A percentile compares a stretch with the other conserved stretches of the same genome.
phyloP scores from a whole-genome alignment of 2,113 vertebrate species.

The Todiramphus saurophagus region DNA sequence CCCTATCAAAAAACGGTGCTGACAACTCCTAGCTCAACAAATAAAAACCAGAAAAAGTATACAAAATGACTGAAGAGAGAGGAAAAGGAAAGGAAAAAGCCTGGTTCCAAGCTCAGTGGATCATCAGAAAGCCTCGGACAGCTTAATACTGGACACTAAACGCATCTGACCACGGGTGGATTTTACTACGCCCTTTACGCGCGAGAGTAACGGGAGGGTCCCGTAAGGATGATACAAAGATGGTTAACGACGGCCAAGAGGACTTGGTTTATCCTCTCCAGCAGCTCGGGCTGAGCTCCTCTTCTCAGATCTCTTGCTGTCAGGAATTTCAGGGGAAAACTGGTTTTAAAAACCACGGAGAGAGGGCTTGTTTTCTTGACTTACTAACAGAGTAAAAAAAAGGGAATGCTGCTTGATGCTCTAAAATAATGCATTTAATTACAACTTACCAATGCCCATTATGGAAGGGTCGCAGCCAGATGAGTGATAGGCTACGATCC shows the following conservation, averaged over 20 bases:
- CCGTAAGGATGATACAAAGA: background rate
- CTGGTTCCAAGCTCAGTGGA: background rate
- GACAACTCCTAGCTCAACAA: background rate
- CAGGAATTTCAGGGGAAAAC: background rate
- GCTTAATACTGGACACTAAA: background rate
- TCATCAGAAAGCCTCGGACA: background rate
- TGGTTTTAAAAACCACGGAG: rapidly evolving
- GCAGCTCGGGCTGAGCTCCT: background rate
- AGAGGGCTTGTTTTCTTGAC: background rate
- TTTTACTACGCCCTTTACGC: background rate
- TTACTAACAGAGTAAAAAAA: background rate
- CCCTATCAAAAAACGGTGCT: background rate
- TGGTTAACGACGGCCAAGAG: background rate
- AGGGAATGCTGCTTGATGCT: background rate
- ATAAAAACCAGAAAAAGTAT: background rate
- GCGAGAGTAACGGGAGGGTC: background rate
- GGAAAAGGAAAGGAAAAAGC: background rate
- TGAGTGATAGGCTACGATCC: constrained; percentile 88
- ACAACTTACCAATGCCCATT: constrained; percentile 94
- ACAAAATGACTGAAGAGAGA: background rate
- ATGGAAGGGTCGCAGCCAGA: constrained; percentile 94
- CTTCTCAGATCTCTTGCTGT: too few species aligned
- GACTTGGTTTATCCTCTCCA: background rate
- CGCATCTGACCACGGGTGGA: background rate
- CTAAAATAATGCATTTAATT: rapidly evolving